Base-by-base conservation (phyloP, 2,888 invertebrate species). In the Caradrina kadenii region DNA sequence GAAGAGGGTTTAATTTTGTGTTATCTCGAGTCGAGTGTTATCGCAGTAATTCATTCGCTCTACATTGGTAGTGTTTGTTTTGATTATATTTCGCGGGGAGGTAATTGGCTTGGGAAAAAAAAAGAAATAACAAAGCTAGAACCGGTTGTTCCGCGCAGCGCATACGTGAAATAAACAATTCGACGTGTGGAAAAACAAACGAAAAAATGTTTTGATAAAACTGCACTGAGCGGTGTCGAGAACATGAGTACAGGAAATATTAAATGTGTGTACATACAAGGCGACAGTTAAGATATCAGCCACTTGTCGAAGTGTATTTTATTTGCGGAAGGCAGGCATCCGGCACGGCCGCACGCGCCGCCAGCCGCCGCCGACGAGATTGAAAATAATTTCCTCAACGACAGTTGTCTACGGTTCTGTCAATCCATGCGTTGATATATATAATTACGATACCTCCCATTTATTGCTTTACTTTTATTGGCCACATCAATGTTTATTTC, bases 341-440 rank as follows among this genome's bases (percentile, higher is more conserved):
- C 83, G 62, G 56, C 69, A 21, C 60, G 48, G 52, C 42, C 71
- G 75, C 63, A 58, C 62, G 63, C 60, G 49, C 74, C 75, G 66
- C 55, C 62, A 49, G 19, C 58, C 56, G 48, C 61, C 70, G 68
- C 48, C 78, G 64, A 15, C 53, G 67, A 74, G 73, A 73, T 77
- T 69, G 79, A 76, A 80, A 80, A 79, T 82, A 79, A 87, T 86
- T 86, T 86, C 86, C 82, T 79, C 63, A 58, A 55, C 68, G 80
- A 76, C 78, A 80, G 69, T 77, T 75, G 82, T 79, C 81, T 63
- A 60, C 74, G 60, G 56, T 74, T 70, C 74, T 62, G 79, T 82
- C 80, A 74, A 72, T n/a, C n/a, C n/a, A n/a, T 71, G 75, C 69
- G 62, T 63, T 74, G 72, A 73, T 76, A 65, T 79, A 76, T 79